Evolutionary conservation across 2,888 invertebrate genomes (phyloP).

Genomic region (Campopleginae sp.): DNA sequence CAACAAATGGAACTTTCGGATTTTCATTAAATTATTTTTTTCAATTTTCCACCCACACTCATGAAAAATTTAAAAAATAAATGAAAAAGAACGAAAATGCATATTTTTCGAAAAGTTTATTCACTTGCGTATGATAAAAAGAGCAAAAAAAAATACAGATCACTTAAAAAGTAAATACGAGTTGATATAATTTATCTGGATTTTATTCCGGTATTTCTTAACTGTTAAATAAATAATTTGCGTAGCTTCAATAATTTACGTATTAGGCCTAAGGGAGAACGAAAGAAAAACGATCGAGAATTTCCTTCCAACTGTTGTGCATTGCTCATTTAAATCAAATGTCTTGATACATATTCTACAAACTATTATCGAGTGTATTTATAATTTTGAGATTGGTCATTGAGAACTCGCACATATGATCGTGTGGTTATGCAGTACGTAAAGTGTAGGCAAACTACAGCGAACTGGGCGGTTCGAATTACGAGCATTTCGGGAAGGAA

Average conservation of each 20-base stretch:
- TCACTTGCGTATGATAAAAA: slow-evolving; percentile 47
- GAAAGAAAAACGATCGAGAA: slow-evolving; percentile 46
- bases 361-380: slow-evolving; percentile 21
- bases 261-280: slow-evolving; percentile 68
- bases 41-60: too few species aligned
- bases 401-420: slow-evolving; percentile 44
- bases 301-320: slow-evolving; percentile 43
- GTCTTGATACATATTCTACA: slow-evolving; percentile 17
- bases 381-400: slow-evolving; percentile 41
- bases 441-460: too few species aligned
- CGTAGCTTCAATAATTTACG: slow-evolving; percentile 74
- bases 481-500: too few species aligned
- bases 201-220: slow-evolving; percentile 59
- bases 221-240: slow-evolving; percentile 75
- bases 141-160: slow-evolving; percentile 59
- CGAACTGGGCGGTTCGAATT: too few species aligned
- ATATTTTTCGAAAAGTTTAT: slow-evolving; percentile 54
- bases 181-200: slow-evolving; percentile 46
- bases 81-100: background rate
- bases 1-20: too few species aligned
- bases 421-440: background rate
- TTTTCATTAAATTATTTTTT: too few species aligned
- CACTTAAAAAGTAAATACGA: slow-evolving; percentile 57
- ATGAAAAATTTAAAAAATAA: background rate
- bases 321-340: slow-evolving; percentile 51